Percentiles rank a stretch among this genome's conserved stretches.
These are phyloP conservation scores for Silurus glanis DNA, from an alignment of 2,113 vertebrate genomes.

Conservation along the genomic window DNA sequence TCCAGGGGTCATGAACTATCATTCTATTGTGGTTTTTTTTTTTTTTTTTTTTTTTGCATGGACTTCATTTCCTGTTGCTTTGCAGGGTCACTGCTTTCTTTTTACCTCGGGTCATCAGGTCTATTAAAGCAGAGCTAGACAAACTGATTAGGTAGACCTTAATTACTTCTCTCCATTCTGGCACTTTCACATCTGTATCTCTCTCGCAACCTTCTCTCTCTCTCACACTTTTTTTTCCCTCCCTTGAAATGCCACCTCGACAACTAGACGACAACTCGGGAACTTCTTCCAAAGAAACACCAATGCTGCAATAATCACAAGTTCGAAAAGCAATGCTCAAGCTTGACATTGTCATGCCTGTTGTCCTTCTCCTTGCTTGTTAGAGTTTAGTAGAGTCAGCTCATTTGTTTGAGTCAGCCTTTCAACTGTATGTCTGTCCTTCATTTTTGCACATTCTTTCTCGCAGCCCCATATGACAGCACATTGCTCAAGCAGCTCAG, in stretches of 20 bases:
- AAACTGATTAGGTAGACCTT: constrained; percentile 53
- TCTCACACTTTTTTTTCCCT: background rate
- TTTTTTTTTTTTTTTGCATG: constrained; percentile 27
- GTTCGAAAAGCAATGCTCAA: background rate
- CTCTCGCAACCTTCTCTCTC: background rate
- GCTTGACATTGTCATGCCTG: constrained; percentile 1
- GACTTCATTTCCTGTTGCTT: constrained; percentile 58
- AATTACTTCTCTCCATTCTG: constrained; percentile 44
- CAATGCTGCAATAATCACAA: constrained; percentile 22
- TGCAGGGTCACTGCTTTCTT: constrained; percentile 53
- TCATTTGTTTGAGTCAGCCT: constrained; percentile 35
- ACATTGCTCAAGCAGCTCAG: constrained; percentile 16
- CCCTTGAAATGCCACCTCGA: background rate
- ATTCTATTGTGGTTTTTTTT: constrained; percentile 28
- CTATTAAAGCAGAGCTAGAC: constrained; percentile 46
- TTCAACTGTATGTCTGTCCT: constrained; percentile 14
- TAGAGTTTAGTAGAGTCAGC: constrained; percentile 21
- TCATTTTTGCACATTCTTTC: constrained; percentile 1
- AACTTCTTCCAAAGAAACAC: background rate
- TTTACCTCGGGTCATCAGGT: constrained; percentile 46
- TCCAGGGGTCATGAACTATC: constrained; percentile 44
- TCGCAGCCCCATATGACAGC: background rate
- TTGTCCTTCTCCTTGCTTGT: constrained; percentile 2
- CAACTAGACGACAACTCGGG: background rate
- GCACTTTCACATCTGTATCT: constrained; percentile 19